These are phyloP conservation scores for Acanthococcus lagerstroemiae DNA, from an alignment of 2,888 invertebrate genomes.

Conservation along the genomic window DNA sequence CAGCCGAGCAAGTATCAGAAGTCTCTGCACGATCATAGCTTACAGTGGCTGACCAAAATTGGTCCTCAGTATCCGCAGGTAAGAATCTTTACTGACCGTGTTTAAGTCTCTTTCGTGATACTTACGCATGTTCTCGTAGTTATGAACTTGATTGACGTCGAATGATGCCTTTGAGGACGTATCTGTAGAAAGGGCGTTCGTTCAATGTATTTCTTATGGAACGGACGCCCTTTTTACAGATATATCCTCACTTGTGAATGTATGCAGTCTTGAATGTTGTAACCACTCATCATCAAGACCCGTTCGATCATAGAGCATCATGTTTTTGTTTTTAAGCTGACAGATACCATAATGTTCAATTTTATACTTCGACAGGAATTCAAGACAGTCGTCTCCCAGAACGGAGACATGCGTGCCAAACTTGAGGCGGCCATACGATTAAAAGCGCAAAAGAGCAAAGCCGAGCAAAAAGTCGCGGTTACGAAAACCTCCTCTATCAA, in stretches of 20 bases:
- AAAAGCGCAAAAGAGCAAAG: slow-evolving; percentile 44
- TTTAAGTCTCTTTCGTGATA: background rate
- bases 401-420: slow-evolving; percentile 65
- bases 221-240: too few species aligned
- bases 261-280: too few species aligned
- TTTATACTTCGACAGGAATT: too few species aligned
- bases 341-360: too few species aligned
- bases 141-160: background rate
- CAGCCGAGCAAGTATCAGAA: slow-evolving; percentile 50
- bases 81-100: slow-evolving; percentile 32
- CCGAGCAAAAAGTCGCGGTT: slow-evolving; percentile 39
- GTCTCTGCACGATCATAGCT: slow-evolving; percentile 74
- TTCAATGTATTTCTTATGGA: too few species aligned
- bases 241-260: too few species aligned
- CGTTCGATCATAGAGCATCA: too few species aligned
- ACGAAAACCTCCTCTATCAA: slow-evolving; percentile 42
- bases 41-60: slow-evolving; percentile 81
- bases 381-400: slow-evolving; percentile 77
- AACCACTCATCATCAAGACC: too few species aligned
- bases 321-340: too few species aligned
- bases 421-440: slow-evolving; percentile 69
- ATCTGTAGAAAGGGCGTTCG: too few species aligned
- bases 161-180: background rate
- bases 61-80: slow-evolving; percentile 87
- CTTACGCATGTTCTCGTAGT: too few species aligned